phyloP scores from a whole-genome alignment of 2,888 invertebrate genomes.

The Brachypalpus laphriformis region DNA sequence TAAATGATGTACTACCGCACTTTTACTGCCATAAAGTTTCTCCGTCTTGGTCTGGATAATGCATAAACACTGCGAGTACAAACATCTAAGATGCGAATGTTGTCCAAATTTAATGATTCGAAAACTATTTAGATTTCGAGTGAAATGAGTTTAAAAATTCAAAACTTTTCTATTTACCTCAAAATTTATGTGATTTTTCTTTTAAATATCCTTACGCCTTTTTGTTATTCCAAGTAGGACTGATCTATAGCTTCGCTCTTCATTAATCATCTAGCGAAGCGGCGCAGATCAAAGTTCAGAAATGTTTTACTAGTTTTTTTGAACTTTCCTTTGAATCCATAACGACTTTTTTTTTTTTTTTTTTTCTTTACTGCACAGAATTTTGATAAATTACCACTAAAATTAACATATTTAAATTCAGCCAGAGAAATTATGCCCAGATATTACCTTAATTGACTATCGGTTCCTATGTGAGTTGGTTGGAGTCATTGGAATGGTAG shows the following conservation, averaged over 20 bases:
- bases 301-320: constrained; percentile 31
- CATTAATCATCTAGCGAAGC: constrained; percentile 53
- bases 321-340: constrained; percentile 37
- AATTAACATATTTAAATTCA: constrained; percentile 67
- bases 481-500: constrained; percentile 31
- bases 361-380: constrained; percentile 20
- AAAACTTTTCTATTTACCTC: neutral
- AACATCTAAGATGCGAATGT: constrained; percentile 3
- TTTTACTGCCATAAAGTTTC: constrained; percentile 21
- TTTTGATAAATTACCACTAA: constrained; percentile 69
- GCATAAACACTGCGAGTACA: neutral
- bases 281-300: constrained; percentile 58
- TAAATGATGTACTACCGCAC: constrained; percentile 61
- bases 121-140: neutral
- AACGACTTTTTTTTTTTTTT: constrained; percentile 45
- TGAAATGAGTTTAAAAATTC: neutral
- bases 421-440: constrained; percentile 46
- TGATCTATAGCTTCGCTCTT: constrained; percentile 22
- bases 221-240: neutral
- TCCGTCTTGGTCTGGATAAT: constrained; percentile 1
- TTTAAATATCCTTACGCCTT: constrained; percentile 16
- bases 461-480: constrained; percentile 22
- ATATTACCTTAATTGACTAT: constrained; percentile 68
- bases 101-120: neutral
- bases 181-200: constrained; percentile 14